Evolutionary conservation across 1,140 invertebrate genomes (phyloP).

Genomic region (Drosophila rhopaloa): DNA sequence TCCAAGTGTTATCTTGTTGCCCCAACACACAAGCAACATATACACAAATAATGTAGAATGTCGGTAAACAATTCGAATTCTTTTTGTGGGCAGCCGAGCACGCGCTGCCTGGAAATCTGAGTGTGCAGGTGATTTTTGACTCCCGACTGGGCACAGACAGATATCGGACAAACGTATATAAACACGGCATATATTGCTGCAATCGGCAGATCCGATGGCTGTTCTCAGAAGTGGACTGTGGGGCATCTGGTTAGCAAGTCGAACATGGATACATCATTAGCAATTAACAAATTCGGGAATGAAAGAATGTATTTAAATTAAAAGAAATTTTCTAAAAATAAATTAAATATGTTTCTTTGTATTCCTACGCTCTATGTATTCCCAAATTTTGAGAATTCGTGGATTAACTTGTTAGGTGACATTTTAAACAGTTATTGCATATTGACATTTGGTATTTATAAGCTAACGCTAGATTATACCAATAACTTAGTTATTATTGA

Average conservation of each 20-base stretch:
- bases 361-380: not conserved
- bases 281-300: constrained; percentile 18
- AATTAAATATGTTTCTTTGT: not conserved
- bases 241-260: constrained; percentile 21
- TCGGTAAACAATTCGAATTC: constrained; percentile 43
- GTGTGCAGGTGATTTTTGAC: constrained; percentile 60
- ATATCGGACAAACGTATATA: constrained; percentile 33
- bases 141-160: constrained; percentile 46
- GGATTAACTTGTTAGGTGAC: no score
- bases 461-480: no score
- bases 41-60: constrained; percentile 45
- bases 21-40: constrained; percentile 23
- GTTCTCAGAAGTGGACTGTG: constrained; percentile 25
- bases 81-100: constrained; percentile 47
- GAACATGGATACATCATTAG: constrained; percentile 25
- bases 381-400: no score
- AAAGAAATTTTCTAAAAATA: not conserved
- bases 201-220: constrained; percentile 40
- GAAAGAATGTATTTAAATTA: not conserved
- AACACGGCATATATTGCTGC: constrained; percentile 31
- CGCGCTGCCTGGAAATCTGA: constrained; percentile 72
- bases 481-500: not conserved
- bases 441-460: no score
- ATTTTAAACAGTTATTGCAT: no score
- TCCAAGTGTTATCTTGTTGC: constrained; percentile 54